phyloP scores from a whole-genome alignment of 92 coral and sea anemone species.

The Siderastrea siderea region DNA sequence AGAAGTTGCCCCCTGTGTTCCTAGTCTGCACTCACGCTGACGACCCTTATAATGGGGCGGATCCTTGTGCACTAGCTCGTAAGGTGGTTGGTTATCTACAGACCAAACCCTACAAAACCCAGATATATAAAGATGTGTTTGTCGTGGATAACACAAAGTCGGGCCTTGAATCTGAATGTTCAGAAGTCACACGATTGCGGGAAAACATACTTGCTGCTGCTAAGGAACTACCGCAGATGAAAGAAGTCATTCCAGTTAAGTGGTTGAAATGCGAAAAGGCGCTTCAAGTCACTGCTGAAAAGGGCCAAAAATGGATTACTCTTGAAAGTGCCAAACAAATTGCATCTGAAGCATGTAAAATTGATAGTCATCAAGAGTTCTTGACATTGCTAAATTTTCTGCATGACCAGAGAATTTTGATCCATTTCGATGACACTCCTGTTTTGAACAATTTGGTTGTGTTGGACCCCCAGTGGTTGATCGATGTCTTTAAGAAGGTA shows the following conservation, averaged over 20 bases:
- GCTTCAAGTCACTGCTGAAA: no score
- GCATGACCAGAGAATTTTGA: constrained; percentile 47
- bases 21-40: constrained; percentile 68
- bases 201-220: constrained; percentile 7
- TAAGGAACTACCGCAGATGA: neutral
- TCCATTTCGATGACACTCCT: constrained; percentile 33
- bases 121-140: constrained; percentile 18
- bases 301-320: neutral
- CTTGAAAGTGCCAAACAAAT: constrained; percentile 10
- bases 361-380: constrained; percentile 4
- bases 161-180: constrained; percentile 9
- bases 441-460: neutral
- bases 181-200: constrained; percentile 21
- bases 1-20: constrained; percentile 43
- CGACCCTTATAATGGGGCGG: constrained; percentile 24
- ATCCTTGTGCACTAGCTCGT: constrained; percentile 27
- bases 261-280: neutral
- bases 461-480: constrained; percentile 44
- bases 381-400: constrained; percentile 29
- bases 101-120: neutral
- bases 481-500: constrained; percentile 22
- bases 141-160: constrained; percentile 57
- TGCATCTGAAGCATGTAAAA: constrained; percentile 22
- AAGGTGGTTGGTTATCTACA: constrained; percentile 22
- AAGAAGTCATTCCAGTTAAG: constrained; percentile 21